These are phyloP conservation scores for Colletes collaris DNA, from an alignment of 2,888 invertebrate species.

Conservation along the genomic window DNA sequence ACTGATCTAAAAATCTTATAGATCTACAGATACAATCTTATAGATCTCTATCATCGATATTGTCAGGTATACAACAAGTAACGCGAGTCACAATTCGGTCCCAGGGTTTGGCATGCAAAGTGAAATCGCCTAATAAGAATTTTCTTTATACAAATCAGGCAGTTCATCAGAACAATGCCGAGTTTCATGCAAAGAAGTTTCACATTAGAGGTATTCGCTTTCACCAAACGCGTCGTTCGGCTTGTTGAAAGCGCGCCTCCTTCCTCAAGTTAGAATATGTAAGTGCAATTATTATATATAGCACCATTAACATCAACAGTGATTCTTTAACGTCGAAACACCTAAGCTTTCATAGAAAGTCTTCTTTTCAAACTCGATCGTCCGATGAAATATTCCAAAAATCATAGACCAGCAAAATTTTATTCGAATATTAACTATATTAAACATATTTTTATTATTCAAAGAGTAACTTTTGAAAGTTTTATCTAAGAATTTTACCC, in stretches of 20 bases:
- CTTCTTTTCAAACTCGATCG: no score
- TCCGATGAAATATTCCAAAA: neutral
- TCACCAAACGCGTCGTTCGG: conserved; percentile 45
- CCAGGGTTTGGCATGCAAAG: no score
- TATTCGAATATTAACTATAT: no score
- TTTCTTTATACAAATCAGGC: conserved; percentile 7
- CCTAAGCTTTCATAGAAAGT: neutral
- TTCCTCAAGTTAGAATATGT: neutral
- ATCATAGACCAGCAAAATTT: no score
- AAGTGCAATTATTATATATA: conserved; percentile 8
- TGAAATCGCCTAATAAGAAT: neutral
- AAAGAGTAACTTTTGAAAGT: no score
- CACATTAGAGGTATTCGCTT: conserved; percentile 57
- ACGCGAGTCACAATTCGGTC: no score
- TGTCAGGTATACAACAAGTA: no score
- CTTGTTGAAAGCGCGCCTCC: conserved; percentile 16
- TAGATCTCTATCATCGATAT: no score
- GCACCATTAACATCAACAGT: neutral
- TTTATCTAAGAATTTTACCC: no score
- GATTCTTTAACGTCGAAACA: neutral
- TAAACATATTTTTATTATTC: no score
- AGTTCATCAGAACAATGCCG: conserved; percentile 29
- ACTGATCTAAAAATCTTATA: no score
- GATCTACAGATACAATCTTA: no score
- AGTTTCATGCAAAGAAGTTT: conserved; percentile 34